phyloP scores from a whole-genome alignment of 2,888 invertebrate species.

The Drepanosiphum platanoidis region DNA sequence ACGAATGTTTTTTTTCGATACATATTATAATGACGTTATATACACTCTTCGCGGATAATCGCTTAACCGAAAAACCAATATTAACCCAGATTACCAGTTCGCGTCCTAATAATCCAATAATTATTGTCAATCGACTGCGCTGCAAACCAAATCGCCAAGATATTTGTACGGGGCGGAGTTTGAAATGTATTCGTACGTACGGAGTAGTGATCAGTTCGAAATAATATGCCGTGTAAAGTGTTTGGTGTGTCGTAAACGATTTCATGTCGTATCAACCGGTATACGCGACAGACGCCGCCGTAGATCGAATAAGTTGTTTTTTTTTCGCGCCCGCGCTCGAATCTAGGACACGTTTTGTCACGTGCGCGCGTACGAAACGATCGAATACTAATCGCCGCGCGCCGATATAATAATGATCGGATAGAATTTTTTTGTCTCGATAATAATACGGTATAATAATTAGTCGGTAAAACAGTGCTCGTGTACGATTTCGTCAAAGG shows the following conservation, averaged over 20 bases:
- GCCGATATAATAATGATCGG: too few species aligned
- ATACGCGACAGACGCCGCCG: neutral
- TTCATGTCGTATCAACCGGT: too few species aligned
- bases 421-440: too few species aligned
- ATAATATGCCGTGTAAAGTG: neutral
- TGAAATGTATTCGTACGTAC: neutral
- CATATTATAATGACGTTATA: neutral
- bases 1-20: slow-evolving; percentile 4
- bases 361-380: neutral
- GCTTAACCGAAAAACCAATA: slow-evolving; percentile 57
- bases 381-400: neutral
- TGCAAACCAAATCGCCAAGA: neutral
- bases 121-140: slow-evolving; percentile 9
- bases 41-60: slow-evolving; percentile 40
- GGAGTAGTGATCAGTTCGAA: neutral
- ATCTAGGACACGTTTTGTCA: neutral
- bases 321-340: neutral
- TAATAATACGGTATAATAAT: too few species aligned
- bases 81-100: slow-evolving; percentile 44
- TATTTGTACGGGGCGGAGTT: too few species aligned
- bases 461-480: neutral
- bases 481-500: neutral
- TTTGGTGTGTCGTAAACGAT: too few species aligned
- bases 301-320: neutral
- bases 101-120: slow-evolving; percentile 21